A percentile compares a stretch with the other conserved stretches of the same genome.
Evolutionary conservation across 2,797 vertebrate species (phyloP).

Genomic region (Psittacula echo): DNA sequence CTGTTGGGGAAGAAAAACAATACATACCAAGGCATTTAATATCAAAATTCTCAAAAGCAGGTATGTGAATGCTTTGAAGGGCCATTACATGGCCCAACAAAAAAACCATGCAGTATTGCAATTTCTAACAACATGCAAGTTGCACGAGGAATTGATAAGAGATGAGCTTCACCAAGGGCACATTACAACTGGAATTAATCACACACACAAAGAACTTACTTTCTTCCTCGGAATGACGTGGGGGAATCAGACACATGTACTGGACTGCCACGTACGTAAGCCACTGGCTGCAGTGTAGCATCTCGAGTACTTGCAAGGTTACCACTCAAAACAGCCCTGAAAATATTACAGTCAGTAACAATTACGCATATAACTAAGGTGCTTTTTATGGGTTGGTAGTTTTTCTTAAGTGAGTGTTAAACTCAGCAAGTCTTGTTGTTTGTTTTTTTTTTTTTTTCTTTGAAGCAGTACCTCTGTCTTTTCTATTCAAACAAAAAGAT

Average conservation of each 20-base stretch:
- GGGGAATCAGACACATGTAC: constrained; percentile 19
- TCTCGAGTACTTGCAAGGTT: constrained; percentile 37
- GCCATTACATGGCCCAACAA: neutral
- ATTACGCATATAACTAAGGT: neutral
- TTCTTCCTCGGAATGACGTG: constrained; percentile 74
- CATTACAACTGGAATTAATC: neutral
- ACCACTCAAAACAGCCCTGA: constrained; percentile 59
- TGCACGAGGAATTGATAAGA: neutral
- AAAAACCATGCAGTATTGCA: neutral
- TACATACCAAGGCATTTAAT: neutral
- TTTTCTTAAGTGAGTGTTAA: neutral
- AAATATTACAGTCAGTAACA: constrained; percentile 50
- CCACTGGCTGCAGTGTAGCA: constrained; percentile 49
- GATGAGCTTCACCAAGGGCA: neutral
- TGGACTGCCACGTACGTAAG: constrained; percentile 56
- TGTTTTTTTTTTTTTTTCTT: neutral
- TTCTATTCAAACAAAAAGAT: neutral
- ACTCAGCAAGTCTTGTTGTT: neutral
- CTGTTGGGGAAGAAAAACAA: neutral
- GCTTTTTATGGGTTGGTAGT: neutral
- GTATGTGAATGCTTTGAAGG: neutral
- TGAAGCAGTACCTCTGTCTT: neutral
- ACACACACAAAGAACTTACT: constrained; percentile 75
- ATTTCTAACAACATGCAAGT: neutral
- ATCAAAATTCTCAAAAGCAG: neutral